phyloP scores from a whole-genome alignment of 1,140 invertebrate species.

The Chironomus tepperi region DNA sequence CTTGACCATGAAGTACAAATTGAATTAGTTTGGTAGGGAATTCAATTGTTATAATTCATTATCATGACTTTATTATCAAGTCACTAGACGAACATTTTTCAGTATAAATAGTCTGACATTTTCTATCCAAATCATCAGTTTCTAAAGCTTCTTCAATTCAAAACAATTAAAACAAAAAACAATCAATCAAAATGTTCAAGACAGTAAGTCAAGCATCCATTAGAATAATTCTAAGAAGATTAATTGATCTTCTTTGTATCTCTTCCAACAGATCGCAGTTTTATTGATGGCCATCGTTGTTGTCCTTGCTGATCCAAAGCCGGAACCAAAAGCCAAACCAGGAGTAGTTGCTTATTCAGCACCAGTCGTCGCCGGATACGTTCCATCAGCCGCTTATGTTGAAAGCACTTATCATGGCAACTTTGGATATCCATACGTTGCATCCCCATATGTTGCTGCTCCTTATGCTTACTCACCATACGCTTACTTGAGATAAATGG shows the following conservation, averaged over 20 bases:
- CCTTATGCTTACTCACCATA: not conserved
- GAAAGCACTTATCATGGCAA: slow-evolving; percentile 11
- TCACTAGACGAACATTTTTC: not conserved
- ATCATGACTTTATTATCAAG: not conserved
- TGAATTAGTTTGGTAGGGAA: not conserved
- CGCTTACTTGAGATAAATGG: not conserved
- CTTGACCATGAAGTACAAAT: not conserved
- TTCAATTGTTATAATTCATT: not conserved
- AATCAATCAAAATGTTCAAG: slow-evolving; percentile 20
- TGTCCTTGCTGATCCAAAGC: not conserved
- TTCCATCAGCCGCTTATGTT: not conserved
- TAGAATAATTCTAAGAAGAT: not conserved
- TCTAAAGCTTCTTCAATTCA: not conserved
- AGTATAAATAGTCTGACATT: slow-evolving; percentile 11
- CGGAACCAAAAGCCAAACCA: not conserved
- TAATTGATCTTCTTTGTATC: not conserved
- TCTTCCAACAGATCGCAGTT: not conserved
- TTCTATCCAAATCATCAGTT: not conserved
- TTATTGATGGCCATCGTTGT: slow-evolving; percentile 9
- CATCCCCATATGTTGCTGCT: slow-evolving; percentile 6
- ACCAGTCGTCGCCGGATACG: not conserved
- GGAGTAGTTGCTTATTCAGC: not conserved
- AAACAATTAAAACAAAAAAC: not conserved
- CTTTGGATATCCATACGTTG: not conserved
- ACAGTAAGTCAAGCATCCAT: not conserved